phyloP scores from a whole-genome alignment of 92 coral and sea anemone species.

The Parazoanthus swiftii region DNA sequence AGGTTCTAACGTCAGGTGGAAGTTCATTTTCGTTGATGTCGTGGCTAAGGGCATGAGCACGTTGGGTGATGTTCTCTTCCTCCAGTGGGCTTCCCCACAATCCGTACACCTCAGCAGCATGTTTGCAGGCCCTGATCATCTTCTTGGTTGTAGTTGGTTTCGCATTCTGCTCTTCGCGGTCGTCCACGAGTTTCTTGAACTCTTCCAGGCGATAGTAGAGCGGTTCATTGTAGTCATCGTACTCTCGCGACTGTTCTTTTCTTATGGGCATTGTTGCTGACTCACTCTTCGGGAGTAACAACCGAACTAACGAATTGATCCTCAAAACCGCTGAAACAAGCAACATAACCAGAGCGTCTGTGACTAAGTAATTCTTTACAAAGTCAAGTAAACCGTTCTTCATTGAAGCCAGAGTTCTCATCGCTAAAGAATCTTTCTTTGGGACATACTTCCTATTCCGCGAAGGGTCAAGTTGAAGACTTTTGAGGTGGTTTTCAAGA shows the following conservation, averaged over 20 bases:
- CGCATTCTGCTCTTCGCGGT: not conserved
- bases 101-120: not conserved
- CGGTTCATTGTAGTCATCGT: not conserved
- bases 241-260: not conserved
- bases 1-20: not conserved
- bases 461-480: constrained; percentile 9
- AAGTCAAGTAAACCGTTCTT: not conserved
- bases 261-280: not conserved
- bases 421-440: not conserved
- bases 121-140: not conserved
- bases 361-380: not conserved
- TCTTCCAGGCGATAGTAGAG: not conserved
- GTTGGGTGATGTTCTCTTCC: not conserved
- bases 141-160: not conserved
- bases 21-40: not conserved
- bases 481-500: not conserved
- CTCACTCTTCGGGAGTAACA: not conserved
- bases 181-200: not conserved
- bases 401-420: not conserved
- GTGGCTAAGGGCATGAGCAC: not conserved
- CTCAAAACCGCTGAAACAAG: not conserved
- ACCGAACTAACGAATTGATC: not conserved
- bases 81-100: not conserved
- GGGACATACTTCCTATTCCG: not conserved
- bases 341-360: not conserved